Base-by-base conservation (phyloP, 2,113 vertebrate species). In the Tupaia tana region DNA sequence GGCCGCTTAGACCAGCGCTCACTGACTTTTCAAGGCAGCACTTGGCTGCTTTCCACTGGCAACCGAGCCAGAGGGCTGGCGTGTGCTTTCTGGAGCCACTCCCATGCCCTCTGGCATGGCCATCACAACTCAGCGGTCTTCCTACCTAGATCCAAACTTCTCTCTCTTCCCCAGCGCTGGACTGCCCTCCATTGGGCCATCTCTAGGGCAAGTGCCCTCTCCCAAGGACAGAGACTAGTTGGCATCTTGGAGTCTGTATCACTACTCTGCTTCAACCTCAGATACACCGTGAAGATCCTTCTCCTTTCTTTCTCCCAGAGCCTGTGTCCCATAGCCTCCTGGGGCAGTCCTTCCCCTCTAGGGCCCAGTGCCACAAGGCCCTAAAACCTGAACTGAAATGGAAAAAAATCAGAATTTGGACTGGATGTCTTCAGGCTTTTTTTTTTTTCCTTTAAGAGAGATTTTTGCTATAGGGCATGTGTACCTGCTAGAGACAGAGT, bases 401-500 rank as follows among this genome's bases (percentile, higher is more conserved):
- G 80, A 86, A 94, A 84, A 86, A 94, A 94, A 71, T n/a, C 58
- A 75, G 56, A 80, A 78, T 56, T 80, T 73, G 63, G 9, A 82
- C 3, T 25, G 67, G 70, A 31, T 84, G 15, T 75, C 87, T 92
- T 69, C 66, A 81, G 20, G 22, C 16, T 94, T 88, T 58, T 77
- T 43, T 43, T 43, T 43, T 43, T 43, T 43, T 43, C 5, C 5
- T 43, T 43, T 43, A 43, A 43, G 43, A 43, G 43, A 43, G 43
- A 43, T 43, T 43, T 43, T 43, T 43, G 43, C 43, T 43, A 43
- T 43, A 43, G 43, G 43, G 43, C 43, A 43, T 43, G 43, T 43
- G 43, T 43, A 43, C 43, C 43, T 5, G 43, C 43, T 5, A 43
- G 43, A 43, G 43, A 43, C 43, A 43, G 43, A 43, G 43, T 43